These are phyloP conservation scores for Lymantria dispar DNA, from an alignment of 2,888 invertebrate species.

Conservation along the genomic window DNA sequence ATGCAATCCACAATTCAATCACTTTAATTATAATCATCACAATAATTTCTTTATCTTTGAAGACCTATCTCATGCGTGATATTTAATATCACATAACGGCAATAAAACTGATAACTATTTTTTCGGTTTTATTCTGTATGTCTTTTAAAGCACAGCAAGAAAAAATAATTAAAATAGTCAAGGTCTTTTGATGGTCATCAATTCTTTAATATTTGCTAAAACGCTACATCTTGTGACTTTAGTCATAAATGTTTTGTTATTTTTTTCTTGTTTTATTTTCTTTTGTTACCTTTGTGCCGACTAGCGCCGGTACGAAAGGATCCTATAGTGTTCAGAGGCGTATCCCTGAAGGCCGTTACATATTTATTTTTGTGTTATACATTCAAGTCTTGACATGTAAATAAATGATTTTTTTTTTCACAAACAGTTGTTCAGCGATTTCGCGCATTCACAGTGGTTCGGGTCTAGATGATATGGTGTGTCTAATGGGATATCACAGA, in stretches of 20 bases:
- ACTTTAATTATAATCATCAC: too few relatives aligned
- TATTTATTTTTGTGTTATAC: constrained; percentile 80
- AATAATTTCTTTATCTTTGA: too few relatives aligned
- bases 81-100: too few relatives aligned
- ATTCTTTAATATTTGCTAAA: background rate
- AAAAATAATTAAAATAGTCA: background rate
- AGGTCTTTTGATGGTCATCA: background rate
- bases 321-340: constrained; percentile 72
- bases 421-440: constrained; percentile 52
- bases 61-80: too few relatives aligned
- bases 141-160: too few relatives aligned
- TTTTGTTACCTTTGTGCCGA: constrained; percentile 76
- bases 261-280: constrained; percentile 68
- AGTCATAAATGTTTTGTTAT: constrained; percentile 37
- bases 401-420: constrained; percentile 70
- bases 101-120: too few relatives aligned
- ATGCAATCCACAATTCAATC: too few relatives aligned
- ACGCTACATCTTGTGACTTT: constrained; percentile 31
- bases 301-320: constrained; percentile 78
- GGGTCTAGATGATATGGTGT: constrained; percentile 4
- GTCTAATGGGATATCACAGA: constrained; percentile 12
- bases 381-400: constrained; percentile 76
- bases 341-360: constrained; percentile 73
- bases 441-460: constrained; percentile 73
- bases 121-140: too few relatives aligned